Evolutionary conservation across 2,888 invertebrate genomes (phyloP), one percentile per base, ranked within the genome.

Genomic region (Vannuccia rotundouncinata): DNA sequence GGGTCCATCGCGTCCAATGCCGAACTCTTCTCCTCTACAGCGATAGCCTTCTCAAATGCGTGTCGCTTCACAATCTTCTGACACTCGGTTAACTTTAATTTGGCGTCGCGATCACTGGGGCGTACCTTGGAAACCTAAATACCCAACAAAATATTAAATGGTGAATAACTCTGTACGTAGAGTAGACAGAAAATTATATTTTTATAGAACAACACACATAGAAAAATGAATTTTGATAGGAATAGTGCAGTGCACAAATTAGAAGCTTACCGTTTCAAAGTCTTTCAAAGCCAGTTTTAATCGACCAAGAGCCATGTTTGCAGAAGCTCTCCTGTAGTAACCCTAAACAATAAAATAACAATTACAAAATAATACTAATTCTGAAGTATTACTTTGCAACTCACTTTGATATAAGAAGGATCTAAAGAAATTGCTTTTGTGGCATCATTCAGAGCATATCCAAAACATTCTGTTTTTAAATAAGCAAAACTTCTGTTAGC

Each of bases 261-360:
- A n/a, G n/a, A n/a, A 1, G 84, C 87, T 84, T 90, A 95, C 95
- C 88, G 93, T 92, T 92, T 97, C 96, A 90, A 94, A 98, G 90
- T 99, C 98, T 88, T 92, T 93, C 83, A 98, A 91, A 10, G 99
- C 99, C 89, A 93, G 91, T 90, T 96, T 97, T 89, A 95, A 97
- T 90, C 96, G 96, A 84, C 98, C 97, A 86, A 98, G 89, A 29
- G 97, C 94, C 97, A 99, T 98, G 85, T 95, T 92, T 31, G 99
- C 93, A 0, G 95, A 95, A 0, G 98, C 99, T 85, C 98, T 91
- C 85, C 99, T 91, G 88, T 98, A 99, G 88, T 95, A 99, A 0
- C 95, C 98, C 90, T 88, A 66, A 45, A 78, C 78, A 84, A 27
- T 83, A 83, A 78, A 81, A 78, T 78, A 82, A 81, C 28, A 84